Conservation (phyloP, 2,113 vertebrate genomes). For the Halichoeres trimaculatus region DNA sequence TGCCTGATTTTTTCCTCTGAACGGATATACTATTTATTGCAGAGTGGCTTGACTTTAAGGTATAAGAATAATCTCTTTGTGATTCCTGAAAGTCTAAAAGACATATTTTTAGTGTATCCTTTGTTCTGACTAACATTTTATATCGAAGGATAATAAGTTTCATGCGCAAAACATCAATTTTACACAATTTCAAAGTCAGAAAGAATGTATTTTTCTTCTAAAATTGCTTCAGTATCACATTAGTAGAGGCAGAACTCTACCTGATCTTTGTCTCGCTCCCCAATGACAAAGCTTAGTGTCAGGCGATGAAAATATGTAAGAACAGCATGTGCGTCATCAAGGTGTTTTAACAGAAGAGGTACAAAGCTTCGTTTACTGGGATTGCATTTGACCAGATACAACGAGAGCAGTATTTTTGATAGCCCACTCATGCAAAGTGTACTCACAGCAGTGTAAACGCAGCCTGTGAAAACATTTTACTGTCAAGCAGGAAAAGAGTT, state of each 20-base stretch:
- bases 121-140: not conserved
- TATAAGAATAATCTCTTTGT: too few species aligned
- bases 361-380: conserved; percentile 5
- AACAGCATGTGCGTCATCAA: conserved; percentile 15
- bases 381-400: conserved; percentile 12
- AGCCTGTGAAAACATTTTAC: conserved; percentile 16
- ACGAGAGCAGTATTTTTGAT: not conserved
- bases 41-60: too few species aligned
- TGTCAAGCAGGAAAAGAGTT: conserved; percentile 37
- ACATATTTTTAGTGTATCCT: too few species aligned
- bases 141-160: not conserved
- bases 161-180: not conserved
- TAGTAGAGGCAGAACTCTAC: not conserved
- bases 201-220: not conserved
- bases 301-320: conserved; percentile 37
- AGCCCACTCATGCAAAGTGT: conserved; percentile 25
- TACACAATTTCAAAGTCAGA: not conserved
- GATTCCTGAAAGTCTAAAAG: too few species aligned
- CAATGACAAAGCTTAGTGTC: not conserved
- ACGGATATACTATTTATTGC: too few species aligned
- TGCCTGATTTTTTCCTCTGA: too few species aligned
- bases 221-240: not conserved
- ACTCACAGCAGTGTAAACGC: conserved; percentile 7
- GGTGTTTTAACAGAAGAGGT: not conserved
- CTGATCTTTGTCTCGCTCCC: not conserved